A percentile compares a stretch with the other conserved stretches of the same genome.
Conservation (phyloP, 1,140 invertebrate genomes). For the fruit fly (Drosophila melanogaster) region Release_6_plus_ISO1_MT NT_037436.4:10104001-10104500, state of each 20-base stretch:
- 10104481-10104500: conserved; percentile 58
- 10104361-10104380: conserved; percentile 48
- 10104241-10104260: background rate
- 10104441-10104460: conserved; percentile 77
- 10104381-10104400: conserved; percentile 65
- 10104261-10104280: conserved; percentile 8
- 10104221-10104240: conserved; percentile 31
- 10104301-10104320: conserved; percentile 13
- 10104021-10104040: conserved; percentile 42
- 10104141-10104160: conserved; percentile 21
- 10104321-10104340: conserved; percentile 68
- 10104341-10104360: conserved; percentile 68
- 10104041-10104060: conserved; percentile 14
- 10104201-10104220: conserved; percentile 9
- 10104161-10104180: conserved; percentile 71
- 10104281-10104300: background rate
- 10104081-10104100: conserved; percentile 61
- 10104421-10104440: conserved; percentile 23
- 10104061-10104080: conserved; percentile 46
- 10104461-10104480: conserved; percentile 59
- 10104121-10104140: conserved; percentile 54
- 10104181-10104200: conserved; percentile 51
- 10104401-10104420: conserved; percentile 35
- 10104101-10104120: conserved; percentile 57
- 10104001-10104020: conserved; percentile 3